These are phyloP conservation scores for Holocentrus rufus DNA, from an alignment of 2,797 vertebrate genomes.

Conservation along the genomic window DNA sequence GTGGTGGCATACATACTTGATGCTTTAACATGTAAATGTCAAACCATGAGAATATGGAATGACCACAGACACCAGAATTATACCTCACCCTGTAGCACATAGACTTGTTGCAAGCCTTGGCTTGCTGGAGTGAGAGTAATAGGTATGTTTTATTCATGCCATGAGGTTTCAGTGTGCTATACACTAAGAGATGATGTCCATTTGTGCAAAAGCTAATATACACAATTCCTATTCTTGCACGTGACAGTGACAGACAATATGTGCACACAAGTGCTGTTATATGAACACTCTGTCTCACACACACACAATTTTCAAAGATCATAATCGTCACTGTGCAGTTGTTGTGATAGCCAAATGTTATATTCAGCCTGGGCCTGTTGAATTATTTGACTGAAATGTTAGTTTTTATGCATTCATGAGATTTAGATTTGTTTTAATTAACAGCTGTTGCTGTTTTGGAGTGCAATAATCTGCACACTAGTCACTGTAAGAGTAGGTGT, in stretches of 20 bases:
- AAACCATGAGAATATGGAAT: not conserved
- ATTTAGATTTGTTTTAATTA: no score
- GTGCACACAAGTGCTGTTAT: not conserved
- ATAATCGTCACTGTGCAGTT: no score
- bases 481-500: not conserved
- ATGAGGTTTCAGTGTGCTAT: slow-evolving; percentile 39
- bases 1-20: not conserved
- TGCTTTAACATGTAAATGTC: not conserved
- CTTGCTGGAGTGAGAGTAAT: slow-evolving; percentile 26
- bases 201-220: slow-evolving; percentile 41
- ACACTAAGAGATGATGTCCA: slow-evolving; percentile 34
- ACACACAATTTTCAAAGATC: no score
- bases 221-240: slow-evolving; percentile 14
- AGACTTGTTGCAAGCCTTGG: not conserved
- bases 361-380: not conserved
- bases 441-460: not conserved
- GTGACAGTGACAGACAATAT: not conserved
- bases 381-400: no score
- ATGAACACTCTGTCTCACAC: no score
- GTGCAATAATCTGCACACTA: not conserved
- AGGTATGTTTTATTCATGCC: slow-evolving; percentile 44
- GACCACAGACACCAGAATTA: not conserved
- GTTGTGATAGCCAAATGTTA: no score
- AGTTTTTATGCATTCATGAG: not conserved
- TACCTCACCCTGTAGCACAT: not conserved